Percentiles rank a stretch among this genome's conserved stretches.
phyloP scores from a whole-genome alignment of 2,888 invertebrate genomes.

The Thera obeliscata region DNA sequence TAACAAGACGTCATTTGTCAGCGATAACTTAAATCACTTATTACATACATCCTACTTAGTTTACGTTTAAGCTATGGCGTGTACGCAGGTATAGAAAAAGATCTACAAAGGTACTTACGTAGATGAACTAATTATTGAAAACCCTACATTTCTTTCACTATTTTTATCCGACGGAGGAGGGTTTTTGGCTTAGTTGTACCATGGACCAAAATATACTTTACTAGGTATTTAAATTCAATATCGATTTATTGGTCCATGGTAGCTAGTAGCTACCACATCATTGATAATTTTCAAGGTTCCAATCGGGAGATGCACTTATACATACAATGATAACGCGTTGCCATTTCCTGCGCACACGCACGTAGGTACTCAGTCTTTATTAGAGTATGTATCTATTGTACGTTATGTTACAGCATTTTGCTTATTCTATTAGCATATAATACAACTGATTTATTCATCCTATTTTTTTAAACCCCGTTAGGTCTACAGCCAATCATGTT shows the following conservation, averaged over 20 bases:
- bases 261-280: no score
- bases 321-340: conserved; percentile 33
- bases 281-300: conserved; percentile 7
- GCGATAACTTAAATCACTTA: conserved; percentile 22
- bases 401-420: background rate
- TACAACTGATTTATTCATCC: background rate
- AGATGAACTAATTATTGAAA: no score
- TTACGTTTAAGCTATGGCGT: conserved; percentile 16
- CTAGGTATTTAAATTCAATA: no score
- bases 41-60: conserved; percentile 21
- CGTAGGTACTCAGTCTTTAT: conserved; percentile 15
- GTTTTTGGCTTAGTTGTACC: no score
- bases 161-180: no score
- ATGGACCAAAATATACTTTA: no score
- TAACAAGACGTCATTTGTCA: conserved; percentile 24
- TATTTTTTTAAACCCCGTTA: no score
- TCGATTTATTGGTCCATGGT: no score
- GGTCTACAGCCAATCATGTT: no score
- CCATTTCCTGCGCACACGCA: conserved; percentile 34
- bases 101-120: no score
- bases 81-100: conserved; percentile 2
- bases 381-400: no score
- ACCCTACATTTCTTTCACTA: no score
- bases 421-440: background rate
- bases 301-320: conserved; percentile 28